Evolutionary conservation across 2,888 invertebrate species (phyloP), one percentile per base, ranked within the genome.

Genomic region (Pachycephus smyrnensis): DNA sequence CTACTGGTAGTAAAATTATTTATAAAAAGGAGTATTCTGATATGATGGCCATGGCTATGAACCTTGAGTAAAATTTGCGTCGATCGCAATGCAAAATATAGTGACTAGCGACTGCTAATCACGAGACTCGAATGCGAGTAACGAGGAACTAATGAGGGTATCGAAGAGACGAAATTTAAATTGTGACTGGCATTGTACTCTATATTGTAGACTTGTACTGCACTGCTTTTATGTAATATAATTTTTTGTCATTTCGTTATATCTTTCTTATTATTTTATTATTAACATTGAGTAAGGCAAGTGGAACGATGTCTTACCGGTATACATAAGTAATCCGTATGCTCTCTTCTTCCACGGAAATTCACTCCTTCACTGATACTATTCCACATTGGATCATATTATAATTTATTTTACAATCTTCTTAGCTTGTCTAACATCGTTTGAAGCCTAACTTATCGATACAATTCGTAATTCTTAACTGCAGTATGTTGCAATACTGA

Each of bases 1-100:
- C 89, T 6, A 89, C 90, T 12, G 89, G 90, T 12, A 90, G 87
- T 77, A 90, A 86, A 76, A 79, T 88, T 0, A 88, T 88, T 80
- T 81, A 85, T 68, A 75, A 83, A n/a, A 82, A 81, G 6, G 88
- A 90, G 69, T 82, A 79, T 40, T 73, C 82, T 0, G 81, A 84
- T 31, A 82, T 90, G 83, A 81, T 90, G 6, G 71, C 76, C 3
- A 69, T 12, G 9, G 89, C 88, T 12, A 84, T 90, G 87, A 81
- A 79, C 37, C 76, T 86, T 74, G 81, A 81, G 74, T 82, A 36
- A 75, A 6, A 55, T 55, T 55, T 55, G 0, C 55, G 23, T 55
- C 6, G 55, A 6, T 9, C 23, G n/a, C 11, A 12, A 37, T 33
- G 31, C 55, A 30, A 12, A 15, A 12, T 37, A 12, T 40, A 23